phyloP scores from a whole-genome alignment of 2,113 vertebrate genomes.

The Glaucomys volans region DNA sequence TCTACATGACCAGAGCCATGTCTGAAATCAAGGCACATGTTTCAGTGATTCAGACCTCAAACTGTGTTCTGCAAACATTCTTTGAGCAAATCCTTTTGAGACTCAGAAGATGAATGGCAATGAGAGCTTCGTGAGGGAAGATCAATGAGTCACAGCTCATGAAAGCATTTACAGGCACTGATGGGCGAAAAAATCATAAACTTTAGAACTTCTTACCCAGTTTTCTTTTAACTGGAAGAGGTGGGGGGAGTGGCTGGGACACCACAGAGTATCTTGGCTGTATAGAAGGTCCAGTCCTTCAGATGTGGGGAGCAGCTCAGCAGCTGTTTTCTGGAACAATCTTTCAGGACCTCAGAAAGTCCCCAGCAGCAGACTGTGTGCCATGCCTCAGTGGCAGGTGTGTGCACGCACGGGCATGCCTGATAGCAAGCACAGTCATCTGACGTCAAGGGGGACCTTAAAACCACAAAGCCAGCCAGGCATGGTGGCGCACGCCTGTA shows the following conservation, averaged over 20 bases:
- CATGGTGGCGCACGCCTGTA: too few species aligned
- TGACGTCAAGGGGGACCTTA: not conserved
- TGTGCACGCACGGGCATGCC: rapidly evolving
- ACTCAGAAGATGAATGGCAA: not conserved
- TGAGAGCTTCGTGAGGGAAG: not conserved
- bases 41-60: not conserved
- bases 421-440: not conserved
- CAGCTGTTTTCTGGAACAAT: not conserved
- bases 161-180: not conserved
- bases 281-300: not conserved
- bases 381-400: not conserved
- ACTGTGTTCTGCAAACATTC: not conserved
- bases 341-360: not conserved
- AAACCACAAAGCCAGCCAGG: not conserved
- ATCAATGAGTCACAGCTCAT: not conserved
- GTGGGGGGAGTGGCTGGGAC: not conserved
- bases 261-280: not conserved
- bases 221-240: not conserved
- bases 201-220: not conserved
- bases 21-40: not conserved
- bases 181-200: not conserved
- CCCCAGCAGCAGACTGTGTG: not conserved
- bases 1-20: not conserved
- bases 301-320: not conserved
- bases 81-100: not conserved